A percentile compares a stretch with the other conserved stretches of the same genome.
phyloP scores from a whole-genome alignment of 2,797 vertebrate genomes.

The Muraenolepis orangiensis region DNA sequence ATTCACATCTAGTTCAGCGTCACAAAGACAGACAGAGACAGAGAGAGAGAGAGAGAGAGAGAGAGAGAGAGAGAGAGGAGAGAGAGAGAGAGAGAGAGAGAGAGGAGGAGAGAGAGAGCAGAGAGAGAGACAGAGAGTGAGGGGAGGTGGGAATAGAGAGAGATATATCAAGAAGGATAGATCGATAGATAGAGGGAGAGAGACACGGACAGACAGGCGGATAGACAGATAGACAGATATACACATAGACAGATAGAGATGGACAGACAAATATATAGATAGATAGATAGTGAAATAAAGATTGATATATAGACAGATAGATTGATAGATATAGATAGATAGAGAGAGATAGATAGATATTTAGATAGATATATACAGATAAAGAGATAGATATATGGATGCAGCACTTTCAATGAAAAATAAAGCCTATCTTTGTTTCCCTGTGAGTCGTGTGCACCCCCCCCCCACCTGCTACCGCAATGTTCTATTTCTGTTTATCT shows the following conservation, averaged over 20 bases:
- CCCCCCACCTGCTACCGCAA: neutral
- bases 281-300: too few species aligned
- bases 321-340: too few species aligned
- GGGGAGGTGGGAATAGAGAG: neutral
- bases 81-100: slow-evolving; percentile 13
- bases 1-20: slow-evolving; percentile 41
- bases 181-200: neutral
- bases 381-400: too few species aligned
- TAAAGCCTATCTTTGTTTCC: neutral
- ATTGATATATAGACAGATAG: too few species aligned
- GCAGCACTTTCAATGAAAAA: neutral
- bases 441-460: neutral
- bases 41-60: neutral
- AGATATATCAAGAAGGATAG: too few species aligned
- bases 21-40: too few species aligned
- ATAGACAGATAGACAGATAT: neutral
- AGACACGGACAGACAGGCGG: neutral
- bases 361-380: too few species aligned
- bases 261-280: too few species aligned
- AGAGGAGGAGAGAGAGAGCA: neutral
- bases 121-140: neutral
- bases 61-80: slow-evolving; percentile 3
- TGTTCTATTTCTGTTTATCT: neutral
- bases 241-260: too few species aligned
- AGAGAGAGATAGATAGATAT: too few species aligned